Base-by-base conservation (phyloP, 2,888 invertebrate genomes). In the Physocephala rufipes region DNA sequence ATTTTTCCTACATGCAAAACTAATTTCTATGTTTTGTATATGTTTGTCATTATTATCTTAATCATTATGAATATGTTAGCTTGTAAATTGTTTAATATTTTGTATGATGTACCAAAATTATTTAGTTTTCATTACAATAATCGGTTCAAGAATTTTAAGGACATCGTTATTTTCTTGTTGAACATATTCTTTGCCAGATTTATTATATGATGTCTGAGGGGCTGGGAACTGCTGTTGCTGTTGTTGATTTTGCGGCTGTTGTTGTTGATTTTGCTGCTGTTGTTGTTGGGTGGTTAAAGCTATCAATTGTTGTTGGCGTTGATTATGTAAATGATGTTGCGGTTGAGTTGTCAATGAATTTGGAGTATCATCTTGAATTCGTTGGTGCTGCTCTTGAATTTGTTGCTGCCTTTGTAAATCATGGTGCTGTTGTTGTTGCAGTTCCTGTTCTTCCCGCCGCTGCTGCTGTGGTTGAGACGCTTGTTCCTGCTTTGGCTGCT, bases 101-200 rank as follows among this genome's bases (percentile, higher is more conserved):
- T 30, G 68, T 58, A 59, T 71, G 75, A 67, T 43, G 45, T 19
- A 45, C 24, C 58, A 67, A 62, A 68, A 47, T 85, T 85, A 86
- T 81, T 86, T 86, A 72, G 86, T 86, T 80, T 86, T 86, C 86
- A 86, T 86, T 71, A 86, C 85, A 76, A 86, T 86, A 75, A 86
- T 86, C 68, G 86, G 86, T 80, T 86, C 86, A 76, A 86, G 84
- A 76, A 86, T 86, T 80, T 86, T 86, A 62, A 86, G 80, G 79
- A 86, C 85, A 75, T 86, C 86, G 71, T 85, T 86, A 76, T 86
- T 86, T 69, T 86, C 85, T 19, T 80, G 80, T 76, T 81, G 81
- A 24, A 77, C 77, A 71, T 79, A 82, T 73, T 82, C 82, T 73
- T 82, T 82, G 65, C 78, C 62, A 51, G 68, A 19, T 62, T 68